Percentiles rank a stretch among this genome's conserved stretches.
Evolutionary conservation across 2,797 vertebrate genomes (phyloP).

Genomic region (Prionace glauca): DNA sequence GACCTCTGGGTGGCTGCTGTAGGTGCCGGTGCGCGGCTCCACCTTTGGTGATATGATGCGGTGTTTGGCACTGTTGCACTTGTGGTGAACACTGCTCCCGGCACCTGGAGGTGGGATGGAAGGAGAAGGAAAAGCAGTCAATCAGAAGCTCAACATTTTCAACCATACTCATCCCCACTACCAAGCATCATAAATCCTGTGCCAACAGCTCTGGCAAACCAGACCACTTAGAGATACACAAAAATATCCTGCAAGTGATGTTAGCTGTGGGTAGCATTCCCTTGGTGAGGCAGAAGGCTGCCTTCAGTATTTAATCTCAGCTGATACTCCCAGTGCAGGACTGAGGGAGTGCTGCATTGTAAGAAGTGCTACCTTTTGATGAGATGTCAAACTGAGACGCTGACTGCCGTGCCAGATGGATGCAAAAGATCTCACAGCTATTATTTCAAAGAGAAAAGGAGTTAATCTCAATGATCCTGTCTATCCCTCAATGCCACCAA

Average conservation of each 20-base stretch:
- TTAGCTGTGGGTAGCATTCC: not conserved
- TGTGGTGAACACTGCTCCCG: conserved; percentile 97
- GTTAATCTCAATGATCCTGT: not conserved
- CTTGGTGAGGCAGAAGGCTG: not conserved
- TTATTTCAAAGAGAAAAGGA: not conserved
- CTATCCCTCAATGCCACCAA: not conserved
- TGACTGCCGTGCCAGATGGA: not conserved
- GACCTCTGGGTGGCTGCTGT: conserved; percentile 85
- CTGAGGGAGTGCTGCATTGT: not conserved
- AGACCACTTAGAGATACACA: not conserved
- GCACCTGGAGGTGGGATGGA: conserved; percentile 65
- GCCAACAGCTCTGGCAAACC: not conserved
- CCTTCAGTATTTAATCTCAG: not conserved
- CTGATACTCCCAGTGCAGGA: too few relatives aligned
- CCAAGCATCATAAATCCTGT: not conserved
- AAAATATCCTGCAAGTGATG: not conserved
- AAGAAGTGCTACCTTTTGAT: not conserved
- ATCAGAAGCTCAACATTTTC: not conserved
- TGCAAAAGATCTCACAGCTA: not conserved
- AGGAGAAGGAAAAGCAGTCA: not conserved
- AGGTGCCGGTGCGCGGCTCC: conserved; percentile 83
- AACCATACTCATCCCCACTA: not conserved
- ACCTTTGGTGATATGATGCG: conserved; percentile 99
- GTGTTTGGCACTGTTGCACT: conserved; percentile 99
- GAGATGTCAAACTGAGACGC: not conserved